Conservation (phyloP, 1,140 invertebrate species). For the Melitaea cinxia region DNA sequence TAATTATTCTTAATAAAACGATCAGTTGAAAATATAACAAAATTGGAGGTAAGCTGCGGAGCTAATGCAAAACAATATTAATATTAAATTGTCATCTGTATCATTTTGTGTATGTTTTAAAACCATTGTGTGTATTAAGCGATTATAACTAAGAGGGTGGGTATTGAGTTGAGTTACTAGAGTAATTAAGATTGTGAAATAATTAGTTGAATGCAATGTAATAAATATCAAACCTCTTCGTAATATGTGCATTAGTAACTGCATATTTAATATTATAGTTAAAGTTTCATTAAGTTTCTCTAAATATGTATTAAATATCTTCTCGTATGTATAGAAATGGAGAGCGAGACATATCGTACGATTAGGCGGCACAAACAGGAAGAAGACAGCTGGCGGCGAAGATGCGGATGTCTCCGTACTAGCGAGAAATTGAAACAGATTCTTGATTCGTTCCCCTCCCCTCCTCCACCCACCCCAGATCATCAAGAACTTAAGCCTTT, state of each 20-base stretch:
- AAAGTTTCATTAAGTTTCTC: neutral
- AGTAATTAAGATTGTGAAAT: no score
- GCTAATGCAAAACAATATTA: no score
- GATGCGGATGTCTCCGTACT: slow-evolving; percentile 59
- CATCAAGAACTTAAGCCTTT: neutral
- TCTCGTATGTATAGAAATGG: slow-evolving; percentile 1
- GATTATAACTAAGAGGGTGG: no score
- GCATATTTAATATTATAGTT: no score
- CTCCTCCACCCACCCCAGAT: slow-evolving; percentile 43
- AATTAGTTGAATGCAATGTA: no score
- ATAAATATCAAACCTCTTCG: no score
- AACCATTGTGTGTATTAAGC: no score
- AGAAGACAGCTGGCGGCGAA: slow-evolving; percentile 44
- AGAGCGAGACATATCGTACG: slow-evolving; percentile 13
- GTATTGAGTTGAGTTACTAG: no score
- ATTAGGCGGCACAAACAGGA: slow-evolving; percentile 14
- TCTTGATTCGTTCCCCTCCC: slow-evolving; percentile 52
- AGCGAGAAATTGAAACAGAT: slow-evolving; percentile 64
- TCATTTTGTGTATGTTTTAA: no score
- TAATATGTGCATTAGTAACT: no score
- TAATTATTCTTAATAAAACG: neutral
- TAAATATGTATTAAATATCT: neutral
- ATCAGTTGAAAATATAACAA: neutral
- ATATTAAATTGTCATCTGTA: no score
- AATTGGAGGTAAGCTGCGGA: neutral